Base-by-base conservation (phyloP, 2,797 vertebrate genomes). In the Acanthopagrus latus region DNA sequence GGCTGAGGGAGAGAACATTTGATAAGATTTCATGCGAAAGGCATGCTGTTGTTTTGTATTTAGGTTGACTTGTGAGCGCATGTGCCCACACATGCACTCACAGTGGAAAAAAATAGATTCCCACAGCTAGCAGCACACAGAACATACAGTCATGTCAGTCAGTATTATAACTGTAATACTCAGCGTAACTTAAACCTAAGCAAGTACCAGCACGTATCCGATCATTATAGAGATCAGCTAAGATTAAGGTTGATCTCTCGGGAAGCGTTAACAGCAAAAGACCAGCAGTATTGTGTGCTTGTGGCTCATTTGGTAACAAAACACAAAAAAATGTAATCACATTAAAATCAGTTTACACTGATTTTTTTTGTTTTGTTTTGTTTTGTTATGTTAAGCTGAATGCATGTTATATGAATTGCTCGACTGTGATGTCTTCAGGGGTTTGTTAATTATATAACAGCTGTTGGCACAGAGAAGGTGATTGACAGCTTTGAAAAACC, bases 21-120 rank as follows among this genome's bases (percentile, higher is more conserved):
- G 27, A 63, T 60, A 74, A 71, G 70, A 75, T 77, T 80, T 68
- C 47, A 50, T 33, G 55, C 84, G 54, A 58, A 52, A 62, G 44
- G 25, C 46, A 38, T 21, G 50, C 69, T 84, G 73, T 52, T 14
- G 4, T 44, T 79, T 76, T 59, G 58, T 51, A 73, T 83, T 76
- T 47, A 71, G 43, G 17, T 25, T 48, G 66, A 80, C 76, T 72
- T 83, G 66, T 76, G 64, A 75, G 64, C 43, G 17, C 18, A 10
- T 50, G 38, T 18, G 5, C 76, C 68, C 74, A 86, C 88, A 78
- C 64, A 63, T 17, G 11, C 25, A 64, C 62, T 64, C 58, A 41
- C 41, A 56, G 41, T 76, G 71, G 23, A 27, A 64, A 67, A 67
- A 74, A 38, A n/a, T 41, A 27, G 18, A 85, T 80, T 71, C 16